phyloP scores from a whole-genome alignment of 53 echinoderm and acorn worm species.

The Glandiceps talaboti region DNA sequence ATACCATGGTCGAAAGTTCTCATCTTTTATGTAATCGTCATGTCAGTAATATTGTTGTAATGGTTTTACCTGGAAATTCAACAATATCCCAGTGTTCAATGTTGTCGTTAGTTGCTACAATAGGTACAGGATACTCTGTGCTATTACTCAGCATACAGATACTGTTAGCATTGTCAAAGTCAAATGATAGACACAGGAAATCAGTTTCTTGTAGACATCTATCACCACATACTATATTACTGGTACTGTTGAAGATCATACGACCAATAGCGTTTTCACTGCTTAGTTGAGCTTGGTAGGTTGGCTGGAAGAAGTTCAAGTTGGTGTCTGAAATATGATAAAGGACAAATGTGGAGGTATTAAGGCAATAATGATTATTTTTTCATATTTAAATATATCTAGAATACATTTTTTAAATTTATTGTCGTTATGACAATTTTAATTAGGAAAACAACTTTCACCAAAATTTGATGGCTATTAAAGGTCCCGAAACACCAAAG shows the following conservation, averaged over 20 bases:
- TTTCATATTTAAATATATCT: no score
- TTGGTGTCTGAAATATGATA: no score
- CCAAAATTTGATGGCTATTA: no score
- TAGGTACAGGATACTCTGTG: neutral
- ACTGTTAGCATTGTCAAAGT: neutral
- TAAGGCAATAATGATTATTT: no score
- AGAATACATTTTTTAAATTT: no score
- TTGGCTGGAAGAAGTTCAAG: neutral
- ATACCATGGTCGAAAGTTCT: no score
- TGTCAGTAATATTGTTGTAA: no score
- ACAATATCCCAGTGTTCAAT: neutral
- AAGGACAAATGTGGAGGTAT: no score
- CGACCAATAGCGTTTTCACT: neutral
- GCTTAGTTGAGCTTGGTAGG: neutral
- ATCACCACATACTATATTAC: neutral
- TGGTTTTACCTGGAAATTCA: neutral
- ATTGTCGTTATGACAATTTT: no score
- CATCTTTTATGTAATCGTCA: no score
- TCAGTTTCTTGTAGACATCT: neutral
- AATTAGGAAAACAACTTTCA: no score
- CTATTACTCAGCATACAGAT: neutral
- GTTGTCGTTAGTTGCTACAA: neutral
- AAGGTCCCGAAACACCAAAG: no score
- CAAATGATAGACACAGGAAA: neutral
- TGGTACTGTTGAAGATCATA: neutral